Conservation (phyloP, 2,113 vertebrate species). For the Rutilus rutilus region DNA sequence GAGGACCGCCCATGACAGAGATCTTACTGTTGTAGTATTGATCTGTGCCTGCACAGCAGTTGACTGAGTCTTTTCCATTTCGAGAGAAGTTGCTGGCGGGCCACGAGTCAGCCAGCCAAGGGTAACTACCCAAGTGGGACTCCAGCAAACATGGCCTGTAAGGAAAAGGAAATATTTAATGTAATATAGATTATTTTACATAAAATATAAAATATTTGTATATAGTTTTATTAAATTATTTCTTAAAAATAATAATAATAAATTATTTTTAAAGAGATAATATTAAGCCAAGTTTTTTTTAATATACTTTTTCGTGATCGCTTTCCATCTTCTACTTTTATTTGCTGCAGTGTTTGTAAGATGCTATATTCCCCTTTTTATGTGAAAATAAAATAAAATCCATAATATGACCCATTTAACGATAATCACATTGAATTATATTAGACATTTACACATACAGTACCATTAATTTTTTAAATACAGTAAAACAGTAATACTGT, state of each 20-base stretch:
- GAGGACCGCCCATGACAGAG: not conserved
- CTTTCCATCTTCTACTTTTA: not conserved
- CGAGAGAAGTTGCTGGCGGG: conserved; percentile 76
- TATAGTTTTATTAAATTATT: too few relatives aligned
- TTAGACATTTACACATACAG: too few relatives aligned
- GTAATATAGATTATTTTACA: not conserved
- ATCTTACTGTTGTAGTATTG: conserved; percentile 92
- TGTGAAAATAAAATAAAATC: too few relatives aligned
- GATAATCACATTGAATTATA: too few relatives aligned
- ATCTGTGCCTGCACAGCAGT: conserved; percentile 77
- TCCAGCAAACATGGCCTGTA: conserved; percentile 81
- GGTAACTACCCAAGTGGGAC: conserved; percentile 80
- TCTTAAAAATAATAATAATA: too few relatives aligned
- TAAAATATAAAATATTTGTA: not conserved
- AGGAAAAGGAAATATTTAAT: conserved; percentile 23
- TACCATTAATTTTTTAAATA: too few relatives aligned
- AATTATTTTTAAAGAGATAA: too few relatives aligned
- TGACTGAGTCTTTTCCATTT: conserved; percentile 80
- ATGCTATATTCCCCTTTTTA: too few relatives aligned
- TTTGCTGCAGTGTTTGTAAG: too few relatives aligned
- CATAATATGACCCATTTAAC: too few relatives aligned
- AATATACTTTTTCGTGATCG: not conserved
- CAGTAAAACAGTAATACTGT: too few relatives aligned
- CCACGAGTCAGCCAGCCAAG: conserved; percentile 92
- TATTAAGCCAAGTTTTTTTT: not conserved